These are phyloP conservation scores for Teleogryllus oceanicus DNA, from an alignment of 2,888 invertebrate species.

Conservation along the genomic window DNA sequence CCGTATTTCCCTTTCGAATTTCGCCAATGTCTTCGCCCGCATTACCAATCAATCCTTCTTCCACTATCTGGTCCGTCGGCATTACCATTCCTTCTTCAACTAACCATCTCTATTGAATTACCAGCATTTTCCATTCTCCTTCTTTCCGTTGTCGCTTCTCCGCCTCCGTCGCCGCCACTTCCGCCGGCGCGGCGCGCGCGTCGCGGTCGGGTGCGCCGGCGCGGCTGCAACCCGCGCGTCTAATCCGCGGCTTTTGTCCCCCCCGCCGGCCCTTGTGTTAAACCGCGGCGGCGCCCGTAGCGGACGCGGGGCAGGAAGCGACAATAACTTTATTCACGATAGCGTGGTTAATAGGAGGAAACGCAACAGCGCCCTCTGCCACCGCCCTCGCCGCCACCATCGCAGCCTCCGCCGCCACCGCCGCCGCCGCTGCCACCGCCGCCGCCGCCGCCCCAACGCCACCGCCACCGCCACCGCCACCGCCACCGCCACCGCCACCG, in stretches of 20 bases:
- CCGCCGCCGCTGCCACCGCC: not conserved
- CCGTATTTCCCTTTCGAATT: too few species aligned
- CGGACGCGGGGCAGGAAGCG: not conserved
- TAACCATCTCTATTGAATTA: too few species aligned
- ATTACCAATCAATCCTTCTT: too few species aligned
- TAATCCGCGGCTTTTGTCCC: not conserved
- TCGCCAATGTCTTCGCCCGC: too few species aligned
- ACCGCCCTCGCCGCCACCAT: not conserved
- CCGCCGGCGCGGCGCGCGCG: not conserved
- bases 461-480: not conserved
- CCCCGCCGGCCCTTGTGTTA: not conserved
- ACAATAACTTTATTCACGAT: constrained; percentile 1
- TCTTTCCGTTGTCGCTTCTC: not conserved
- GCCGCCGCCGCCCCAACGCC: not conserved
- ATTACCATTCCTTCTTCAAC: too few species aligned
- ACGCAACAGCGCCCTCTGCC: not conserved
- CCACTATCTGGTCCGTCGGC: too few species aligned
- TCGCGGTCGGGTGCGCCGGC: not conserved
- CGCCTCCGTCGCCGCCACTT: not conserved
- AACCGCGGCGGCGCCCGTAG: not conserved
- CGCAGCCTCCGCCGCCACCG: not conserved
- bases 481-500: not conserved
- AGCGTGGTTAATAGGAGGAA: constrained; percentile 9
- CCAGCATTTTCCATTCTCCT: not conserved
- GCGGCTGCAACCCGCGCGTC: constrained; percentile 2